Evolutionary conservation across 2,888 invertebrate genomes (phyloP).

Genomic region (Imbricaverruca yamaguchii): DNA sequence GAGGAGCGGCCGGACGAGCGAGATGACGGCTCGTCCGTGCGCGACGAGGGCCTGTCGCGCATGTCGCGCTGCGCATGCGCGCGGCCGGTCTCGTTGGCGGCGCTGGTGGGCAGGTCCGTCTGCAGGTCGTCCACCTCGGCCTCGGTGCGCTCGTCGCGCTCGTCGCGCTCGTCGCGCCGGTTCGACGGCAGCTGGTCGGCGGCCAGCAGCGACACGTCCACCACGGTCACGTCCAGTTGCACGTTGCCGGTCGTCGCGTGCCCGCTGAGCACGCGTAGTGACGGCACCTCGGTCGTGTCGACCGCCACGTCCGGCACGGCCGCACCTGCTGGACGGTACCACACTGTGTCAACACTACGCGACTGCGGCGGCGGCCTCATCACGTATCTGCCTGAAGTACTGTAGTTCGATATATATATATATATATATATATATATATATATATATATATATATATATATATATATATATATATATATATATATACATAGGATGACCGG

Average conservation of each 20-base stretch:
- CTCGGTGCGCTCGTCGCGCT: constrained; percentile 31
- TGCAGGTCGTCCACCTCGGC: constrained; percentile 31
- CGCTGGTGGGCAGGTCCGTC: not conserved
- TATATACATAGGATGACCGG: no score
- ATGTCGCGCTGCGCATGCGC: no score
- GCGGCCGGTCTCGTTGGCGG: not conserved
- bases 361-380: no score
- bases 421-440: no score
- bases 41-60: no score
- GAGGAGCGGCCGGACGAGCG: not conserved
- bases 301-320: no score
- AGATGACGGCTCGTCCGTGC: not conserved
- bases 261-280: not conserved
- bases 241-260: not conserved
- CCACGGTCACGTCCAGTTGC: not conserved
- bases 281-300: not conserved
- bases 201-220: constrained; percentile 3
- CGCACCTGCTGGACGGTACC: no score
- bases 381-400: no score
- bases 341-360: no score
- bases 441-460: no score
- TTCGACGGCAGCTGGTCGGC: constrained; percentile 1
- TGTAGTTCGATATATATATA: no score
- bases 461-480: no score
- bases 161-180: not conserved